These are phyloP conservation scores for Trematocara macrostoma DNA, from an alignment of 2,113 vertebrate species.

Conservation along the genomic window DNA sequence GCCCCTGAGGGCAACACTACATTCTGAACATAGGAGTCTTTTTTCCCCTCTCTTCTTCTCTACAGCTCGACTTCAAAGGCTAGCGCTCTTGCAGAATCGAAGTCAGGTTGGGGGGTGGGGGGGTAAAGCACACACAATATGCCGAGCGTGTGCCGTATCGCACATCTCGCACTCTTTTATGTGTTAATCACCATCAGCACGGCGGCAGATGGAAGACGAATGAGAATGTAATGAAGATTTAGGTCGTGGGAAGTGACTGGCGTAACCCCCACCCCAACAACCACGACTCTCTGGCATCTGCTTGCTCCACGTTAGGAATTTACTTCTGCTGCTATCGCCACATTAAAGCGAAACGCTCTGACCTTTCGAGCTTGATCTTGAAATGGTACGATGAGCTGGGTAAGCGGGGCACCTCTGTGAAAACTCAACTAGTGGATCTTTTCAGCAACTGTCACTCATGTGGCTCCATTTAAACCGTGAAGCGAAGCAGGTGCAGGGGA, in stretches of 20 bases:
- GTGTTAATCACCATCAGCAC: slow-evolving; percentile 56
- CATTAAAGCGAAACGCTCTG: slow-evolving; percentile 27
- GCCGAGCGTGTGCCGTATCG: slow-evolving; percentile 20
- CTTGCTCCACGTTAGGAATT: slow-evolving; percentile 20
- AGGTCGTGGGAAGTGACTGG: slow-evolving; percentile 53
- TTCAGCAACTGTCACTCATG: neutral
- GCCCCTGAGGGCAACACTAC: slow-evolving; percentile 43
- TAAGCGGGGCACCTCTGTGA: neutral
- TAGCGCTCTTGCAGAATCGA: slow-evolving; percentile 25
- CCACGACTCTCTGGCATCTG: slow-evolving; percentile 19
- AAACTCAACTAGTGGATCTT: neutral
- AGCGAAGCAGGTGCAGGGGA: neutral
- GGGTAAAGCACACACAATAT: slow-evolving; percentile 26
- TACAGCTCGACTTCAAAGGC: slow-evolving; percentile 60
- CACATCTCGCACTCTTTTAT: slow-evolving; percentile 51
- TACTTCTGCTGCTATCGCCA: neutral
- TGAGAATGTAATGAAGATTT: slow-evolving; percentile 51
- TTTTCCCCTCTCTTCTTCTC: slow-evolving; percentile 16
- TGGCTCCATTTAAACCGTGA: neutral
- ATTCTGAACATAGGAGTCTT: slow-evolving; percentile 20
- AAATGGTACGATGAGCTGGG: neutral
- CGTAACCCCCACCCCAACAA: neutral
- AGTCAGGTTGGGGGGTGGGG: slow-evolving; percentile 31
- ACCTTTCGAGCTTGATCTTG: slow-evolving; percentile 26
- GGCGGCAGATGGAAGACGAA: slow-evolving; percentile 20